Evolutionary conservation across 2,797 vertebrate genomes (phyloP).

Genomic region (Jordanella pulchra): DNA sequence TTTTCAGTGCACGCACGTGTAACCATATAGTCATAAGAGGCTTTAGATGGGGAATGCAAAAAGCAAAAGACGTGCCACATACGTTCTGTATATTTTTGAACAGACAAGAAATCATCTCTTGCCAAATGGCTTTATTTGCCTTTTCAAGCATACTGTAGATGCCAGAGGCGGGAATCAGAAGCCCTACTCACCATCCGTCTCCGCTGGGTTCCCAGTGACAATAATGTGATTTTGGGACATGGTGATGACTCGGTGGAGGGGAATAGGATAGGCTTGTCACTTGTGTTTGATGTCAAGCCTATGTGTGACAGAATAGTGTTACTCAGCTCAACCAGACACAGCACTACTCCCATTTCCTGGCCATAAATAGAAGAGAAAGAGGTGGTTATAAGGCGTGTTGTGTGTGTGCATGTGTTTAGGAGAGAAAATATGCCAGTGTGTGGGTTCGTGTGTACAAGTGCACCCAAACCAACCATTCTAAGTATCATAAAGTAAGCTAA

Average conservation of each 20-base stretch:
- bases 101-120: slow-evolving; percentile 67
- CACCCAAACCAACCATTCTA: slow-evolving; percentile 49
- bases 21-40: slow-evolving; percentile 64
- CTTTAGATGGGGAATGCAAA: slow-evolving; percentile 69
- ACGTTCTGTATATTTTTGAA: slow-evolving; percentile 66
- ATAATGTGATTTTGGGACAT: slow-evolving; percentile 82
- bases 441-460: slow-evolving; percentile 6
- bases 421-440: slow-evolving; percentile 38
- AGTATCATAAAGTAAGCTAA: slow-evolving; percentile 68
- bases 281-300: slow-evolving; percentile 79
- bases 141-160: slow-evolving; percentile 69
- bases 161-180: slow-evolving; percentile 76
- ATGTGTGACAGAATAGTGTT: slow-evolving; percentile 82
- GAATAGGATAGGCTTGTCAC: slow-evolving; percentile 79
- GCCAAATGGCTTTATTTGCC: slow-evolving; percentile 76
- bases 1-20: slow-evolving; percentile 28
- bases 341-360: slow-evolving; percentile 71
- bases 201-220: slow-evolving; percentile 72
- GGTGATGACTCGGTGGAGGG: slow-evolving; percentile 78
- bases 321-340: slow-evolving; percentile 77
- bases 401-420: slow-evolving; percentile 42
- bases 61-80: slow-evolving; percentile 59
- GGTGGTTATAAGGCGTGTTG: slow-evolving; percentile 34
- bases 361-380: slow-evolving; percentile 76
- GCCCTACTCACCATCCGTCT: slow-evolving; percentile 70